phyloP scores from a whole-genome alignment of 1,140 invertebrate species.

The Drosophila auraria region DNA sequence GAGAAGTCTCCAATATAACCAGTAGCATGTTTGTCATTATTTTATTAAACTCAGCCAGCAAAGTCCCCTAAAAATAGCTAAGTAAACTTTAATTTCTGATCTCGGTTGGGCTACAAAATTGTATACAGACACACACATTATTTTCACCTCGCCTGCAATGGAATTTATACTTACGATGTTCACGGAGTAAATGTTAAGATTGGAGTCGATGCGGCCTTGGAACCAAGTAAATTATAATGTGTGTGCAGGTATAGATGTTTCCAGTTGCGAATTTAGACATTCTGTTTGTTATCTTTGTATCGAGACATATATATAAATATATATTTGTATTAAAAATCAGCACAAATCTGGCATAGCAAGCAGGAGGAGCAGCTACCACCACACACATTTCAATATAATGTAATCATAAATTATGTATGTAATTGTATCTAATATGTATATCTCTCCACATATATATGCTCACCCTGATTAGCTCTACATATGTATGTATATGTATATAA shows the following conservation, averaged over 20 bases:
- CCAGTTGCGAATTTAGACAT: constrained; percentile 32
- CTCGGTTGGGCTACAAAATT: constrained; percentile 36
- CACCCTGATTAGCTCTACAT: constrained; percentile 57
- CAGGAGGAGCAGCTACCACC: background rate
- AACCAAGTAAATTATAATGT: constrained; percentile 20
- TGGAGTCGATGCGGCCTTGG: constrained; percentile 26
- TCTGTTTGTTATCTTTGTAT: constrained; percentile 34
- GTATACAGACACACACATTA: constrained; percentile 1
- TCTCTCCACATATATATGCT: constrained; percentile 47
- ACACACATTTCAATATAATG: constrained; percentile 48
- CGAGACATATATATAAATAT: constrained; percentile 5
- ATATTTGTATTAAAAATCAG: constrained; percentile 36
- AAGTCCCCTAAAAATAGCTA: constrained; percentile 18
- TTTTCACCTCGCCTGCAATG: constrained; percentile 19
- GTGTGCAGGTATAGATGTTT: constrained; percentile 11
- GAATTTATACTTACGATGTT: constrained; percentile 29
- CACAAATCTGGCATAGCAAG: constrained; percentile 22
- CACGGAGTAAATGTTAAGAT: constrained; percentile 32
- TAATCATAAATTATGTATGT: constrained; percentile 55
- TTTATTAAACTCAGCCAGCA: constrained; percentile 15
- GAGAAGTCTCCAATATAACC: constrained; percentile 27
- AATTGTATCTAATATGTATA: constrained; percentile 54
- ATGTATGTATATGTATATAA: constrained; percentile 63
- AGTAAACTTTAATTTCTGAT: constrained; percentile 25
- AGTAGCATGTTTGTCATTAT: constrained; percentile 27